These are phyloP conservation scores for Luperina nickerlii DNA, from an alignment of 2,888 invertebrate species.

Conservation along the genomic window DNA sequence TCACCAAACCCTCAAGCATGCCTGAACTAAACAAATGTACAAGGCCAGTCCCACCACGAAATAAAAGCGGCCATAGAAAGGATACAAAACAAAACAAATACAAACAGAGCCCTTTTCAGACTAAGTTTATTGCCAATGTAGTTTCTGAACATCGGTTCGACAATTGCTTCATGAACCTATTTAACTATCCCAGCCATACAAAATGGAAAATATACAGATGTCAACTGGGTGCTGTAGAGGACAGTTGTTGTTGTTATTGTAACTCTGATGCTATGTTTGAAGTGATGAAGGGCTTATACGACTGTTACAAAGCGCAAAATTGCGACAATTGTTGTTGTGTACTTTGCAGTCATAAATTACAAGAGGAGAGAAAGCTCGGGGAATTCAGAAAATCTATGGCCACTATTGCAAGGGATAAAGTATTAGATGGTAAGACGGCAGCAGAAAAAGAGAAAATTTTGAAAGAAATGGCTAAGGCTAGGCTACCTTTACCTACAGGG, in stretches of 20 bases:
- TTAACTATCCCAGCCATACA: constrained; percentile 29
- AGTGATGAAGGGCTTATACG: constrained; percentile 84
- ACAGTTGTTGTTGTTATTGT: constrained; percentile 65
- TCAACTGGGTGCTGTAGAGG: constrained; percentile 35
- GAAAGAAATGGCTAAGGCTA: constrained; percentile 34
- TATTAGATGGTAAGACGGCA: constrained; percentile 41
- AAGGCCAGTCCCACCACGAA: not conserved
- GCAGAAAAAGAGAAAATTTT: constrained; percentile 45
- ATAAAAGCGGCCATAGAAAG: constrained; percentile 5
- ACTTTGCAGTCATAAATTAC: constrained; percentile 76
- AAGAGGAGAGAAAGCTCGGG: constrained; percentile 33
- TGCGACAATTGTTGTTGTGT: constrained; percentile 82
- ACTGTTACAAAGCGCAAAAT: constrained; percentile 83
- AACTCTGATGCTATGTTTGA: constrained; percentile 85
- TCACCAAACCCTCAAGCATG: constrained; percentile 39
- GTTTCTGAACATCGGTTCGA: constrained; percentile 52
- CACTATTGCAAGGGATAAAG: constrained; percentile 13
- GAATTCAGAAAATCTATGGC: constrained; percentile 45
- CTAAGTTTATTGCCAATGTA: constrained; percentile 48
- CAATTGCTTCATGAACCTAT: constrained; percentile 8
- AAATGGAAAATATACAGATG: constrained; percentile 55
- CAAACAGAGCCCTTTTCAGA: constrained; percentile 19
- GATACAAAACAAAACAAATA: constrained; percentile 9
- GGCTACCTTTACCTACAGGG: constrained; percentile 34
- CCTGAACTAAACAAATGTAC: constrained; percentile 37